Evolutionary conservation across 2,797 vertebrate genomes (phyloP).

Genomic region (Huso huso): DNA sequence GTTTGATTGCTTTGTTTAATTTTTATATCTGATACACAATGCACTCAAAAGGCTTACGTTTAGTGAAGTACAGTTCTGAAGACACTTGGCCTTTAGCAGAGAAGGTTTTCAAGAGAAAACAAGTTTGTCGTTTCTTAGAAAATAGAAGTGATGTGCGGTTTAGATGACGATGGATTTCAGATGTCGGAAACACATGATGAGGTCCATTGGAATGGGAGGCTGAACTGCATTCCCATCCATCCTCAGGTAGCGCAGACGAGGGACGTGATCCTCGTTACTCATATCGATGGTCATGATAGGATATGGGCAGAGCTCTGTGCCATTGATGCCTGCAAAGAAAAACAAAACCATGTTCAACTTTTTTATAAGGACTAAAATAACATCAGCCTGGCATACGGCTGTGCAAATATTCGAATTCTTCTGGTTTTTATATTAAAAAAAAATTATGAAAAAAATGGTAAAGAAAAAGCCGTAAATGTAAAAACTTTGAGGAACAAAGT

Average conservation of each 20-base stretch:
- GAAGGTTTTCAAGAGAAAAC: slow-evolving; percentile 6
- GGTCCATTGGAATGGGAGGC: slow-evolving; percentile 81
- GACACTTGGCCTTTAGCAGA: slow-evolving; percentile 1
- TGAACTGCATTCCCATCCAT: slow-evolving; percentile 87
- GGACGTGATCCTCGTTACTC: slow-evolving; percentile 47
- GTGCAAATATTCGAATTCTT: neutral
- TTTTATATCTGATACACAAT: slow-evolving; percentile 30
- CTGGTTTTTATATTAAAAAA: neutral
- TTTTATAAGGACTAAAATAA: no score
- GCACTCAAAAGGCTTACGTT: slow-evolving; percentile 30
- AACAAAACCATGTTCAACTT: no score
- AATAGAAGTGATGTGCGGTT: slow-evolving; percentile 7
- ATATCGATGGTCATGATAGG: slow-evolving; percentile 45
- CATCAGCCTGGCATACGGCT: no score
- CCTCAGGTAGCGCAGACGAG: slow-evolving; percentile 84
- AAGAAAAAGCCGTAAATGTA: no score
- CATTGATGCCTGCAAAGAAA: slow-evolving; percentile 72
- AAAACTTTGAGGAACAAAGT: no score
- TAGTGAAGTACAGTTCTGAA: neutral
- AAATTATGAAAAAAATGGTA: neutral
- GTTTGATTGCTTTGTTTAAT: neutral
- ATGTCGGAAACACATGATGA: slow-evolving; percentile 93
- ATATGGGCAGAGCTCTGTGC: slow-evolving; percentile 79
- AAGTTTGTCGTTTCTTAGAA: slow-evolving; percentile 3
- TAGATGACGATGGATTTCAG: slow-evolving; percentile 86